A percentile compares a stretch with the other conserved stretches of the same genome.
Conservation (phyloP, 2,113 vertebrate genomes). For the Amphiprion percula region DNA sequence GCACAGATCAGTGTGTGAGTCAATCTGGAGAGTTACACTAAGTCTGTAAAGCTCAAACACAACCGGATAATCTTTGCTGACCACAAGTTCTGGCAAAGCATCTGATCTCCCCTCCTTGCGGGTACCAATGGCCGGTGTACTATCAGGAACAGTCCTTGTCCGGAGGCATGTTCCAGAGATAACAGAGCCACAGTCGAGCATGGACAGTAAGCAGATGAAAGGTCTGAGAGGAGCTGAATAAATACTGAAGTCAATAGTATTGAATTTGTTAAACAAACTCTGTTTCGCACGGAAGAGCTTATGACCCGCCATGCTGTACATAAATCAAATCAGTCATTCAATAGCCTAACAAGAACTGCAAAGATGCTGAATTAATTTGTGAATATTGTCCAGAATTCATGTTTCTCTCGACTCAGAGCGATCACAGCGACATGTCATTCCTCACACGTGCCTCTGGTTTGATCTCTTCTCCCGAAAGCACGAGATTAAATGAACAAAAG, state of each 20-base stretch:
- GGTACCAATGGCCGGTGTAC: slow-evolving; percentile 42
- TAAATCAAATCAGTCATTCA: slow-evolving; percentile 12
- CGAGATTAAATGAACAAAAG: slow-evolving; percentile 16
- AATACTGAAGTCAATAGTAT: slow-evolving; percentile 55
- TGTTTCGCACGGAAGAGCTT: slow-evolving; percentile 28
- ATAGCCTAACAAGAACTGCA: slow-evolving; percentile 3
- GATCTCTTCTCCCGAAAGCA: slow-evolving; percentile 24
- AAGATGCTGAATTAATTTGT: background rate
- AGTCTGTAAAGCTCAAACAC: slow-evolving; percentile 52
- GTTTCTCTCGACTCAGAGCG: background rate
- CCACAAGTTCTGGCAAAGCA: slow-evolving; percentile 54
- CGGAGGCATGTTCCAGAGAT: slow-evolving; percentile 69
- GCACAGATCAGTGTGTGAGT: slow-evolving; percentile 35
- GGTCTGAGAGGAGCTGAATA: slow-evolving; percentile 52
- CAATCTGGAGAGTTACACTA: slow-evolving; percentile 2
- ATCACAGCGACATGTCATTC: background rate
- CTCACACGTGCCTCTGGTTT: slow-evolving; percentile 8
- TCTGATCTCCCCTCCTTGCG: slow-evolving; percentile 41
- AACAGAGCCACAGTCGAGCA: slow-evolving; percentile 52
- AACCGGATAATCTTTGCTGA: slow-evolving; percentile 66
- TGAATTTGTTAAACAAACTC: slow-evolving; percentile 47
- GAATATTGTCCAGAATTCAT: background rate
- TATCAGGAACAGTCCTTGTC: slow-evolving; percentile 60
- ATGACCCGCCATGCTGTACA: background rate
- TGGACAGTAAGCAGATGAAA: slow-evolving; percentile 58